Percentiles rank a stretch among this genome's conserved stretches.
Conservation (phyloP, 1,140 invertebrate species). For the Telenomus remus region DNA sequence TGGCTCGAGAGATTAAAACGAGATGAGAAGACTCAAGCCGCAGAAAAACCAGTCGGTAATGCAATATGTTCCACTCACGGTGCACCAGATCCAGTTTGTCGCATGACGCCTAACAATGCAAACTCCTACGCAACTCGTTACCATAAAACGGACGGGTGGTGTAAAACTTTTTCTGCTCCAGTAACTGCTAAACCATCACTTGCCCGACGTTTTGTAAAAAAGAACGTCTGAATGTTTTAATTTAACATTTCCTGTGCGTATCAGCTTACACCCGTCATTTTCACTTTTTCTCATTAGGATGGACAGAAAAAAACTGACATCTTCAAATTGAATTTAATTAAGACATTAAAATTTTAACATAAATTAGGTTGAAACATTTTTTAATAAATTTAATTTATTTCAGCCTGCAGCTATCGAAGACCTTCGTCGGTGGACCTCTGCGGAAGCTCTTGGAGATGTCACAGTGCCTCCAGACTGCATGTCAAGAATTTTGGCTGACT, state of each 20-base stretch:
- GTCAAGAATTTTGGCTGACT: constrained; percentile 75
- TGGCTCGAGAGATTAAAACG: constrained; percentile 14
- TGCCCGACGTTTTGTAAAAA: constrained; percentile 37
- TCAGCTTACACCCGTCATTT: not conserved
- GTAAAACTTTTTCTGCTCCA: constrained; percentile 63
- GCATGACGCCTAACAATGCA: constrained; percentile 62
- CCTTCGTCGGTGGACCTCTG: constrained; percentile 88
- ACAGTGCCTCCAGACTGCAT: constrained; percentile 86
- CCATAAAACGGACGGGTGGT: constrained; percentile 55
- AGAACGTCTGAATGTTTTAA: constrained; percentile 38
- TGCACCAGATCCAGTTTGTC: constrained; percentile 66
- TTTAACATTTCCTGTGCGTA: constrained; percentile 32
- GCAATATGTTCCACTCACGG: constrained; percentile 64
- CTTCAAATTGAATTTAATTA: too few species aligned
- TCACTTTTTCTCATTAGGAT: not conserved
- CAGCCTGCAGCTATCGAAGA: constrained; percentile 88
- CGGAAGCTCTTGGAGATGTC: constrained; percentile 87
- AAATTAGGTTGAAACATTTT: too few species aligned
- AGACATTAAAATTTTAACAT: too few species aligned
- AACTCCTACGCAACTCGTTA: constrained; percentile 61
- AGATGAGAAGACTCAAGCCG: constrained; percentile 33
- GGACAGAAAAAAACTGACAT: too few species aligned
- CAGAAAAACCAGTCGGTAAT: constrained; percentile 63
- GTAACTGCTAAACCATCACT: constrained; percentile 54
- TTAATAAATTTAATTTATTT: too few species aligned